phyloP scores from a whole-genome alignment of 2,888 invertebrate genomes.

The Megastigmus dorsalis region DNA sequence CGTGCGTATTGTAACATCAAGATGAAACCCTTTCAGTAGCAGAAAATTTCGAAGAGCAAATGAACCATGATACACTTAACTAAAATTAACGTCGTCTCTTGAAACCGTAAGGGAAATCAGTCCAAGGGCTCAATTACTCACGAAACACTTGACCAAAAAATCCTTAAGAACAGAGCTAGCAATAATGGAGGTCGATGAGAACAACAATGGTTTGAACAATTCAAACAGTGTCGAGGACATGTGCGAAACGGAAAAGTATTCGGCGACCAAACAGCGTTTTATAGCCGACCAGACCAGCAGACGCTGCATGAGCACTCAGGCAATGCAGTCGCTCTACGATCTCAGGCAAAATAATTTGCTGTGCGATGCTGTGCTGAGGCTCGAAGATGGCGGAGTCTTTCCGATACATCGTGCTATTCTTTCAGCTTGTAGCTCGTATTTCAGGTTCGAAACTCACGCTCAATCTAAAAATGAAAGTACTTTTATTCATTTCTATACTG shows the following conservation, averaged over 20 bases:
- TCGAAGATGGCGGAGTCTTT: conserved; percentile 88
- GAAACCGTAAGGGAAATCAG: neutral
- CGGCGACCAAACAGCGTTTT: conserved; percentile 56
- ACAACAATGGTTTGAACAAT: conserved; percentile 46
- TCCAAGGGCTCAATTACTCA: neutral
- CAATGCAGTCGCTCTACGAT: conserved; percentile 89
- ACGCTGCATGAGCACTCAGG: conserved; percentile 87
- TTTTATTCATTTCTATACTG: neutral
- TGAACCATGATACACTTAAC: neutral
- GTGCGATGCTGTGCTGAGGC: conserved; percentile 89
- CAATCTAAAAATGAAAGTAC: no score
- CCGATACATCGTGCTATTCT: conserved; percentile 91
- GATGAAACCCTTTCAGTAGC: neutral
- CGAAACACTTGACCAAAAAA: neutral
- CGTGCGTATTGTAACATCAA: no score
- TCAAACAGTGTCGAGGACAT: conserved; percentile 25
- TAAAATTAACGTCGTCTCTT: conserved; percentile 17
- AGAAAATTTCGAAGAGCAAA: conserved; percentile 16
- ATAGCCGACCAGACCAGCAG: conserved; percentile 74
- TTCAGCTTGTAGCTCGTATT: conserved; percentile 93
- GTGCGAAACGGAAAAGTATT: conserved; percentile 38
- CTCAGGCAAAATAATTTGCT: conserved; percentile 88
- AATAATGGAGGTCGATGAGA: conserved; percentile 67
- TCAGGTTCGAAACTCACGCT: conserved; percentile 79
- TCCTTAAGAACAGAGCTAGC: neutral